Conservation (phyloP, 2,797 vertebrate genomes). For the Aulostomus chinensis region DNA sequence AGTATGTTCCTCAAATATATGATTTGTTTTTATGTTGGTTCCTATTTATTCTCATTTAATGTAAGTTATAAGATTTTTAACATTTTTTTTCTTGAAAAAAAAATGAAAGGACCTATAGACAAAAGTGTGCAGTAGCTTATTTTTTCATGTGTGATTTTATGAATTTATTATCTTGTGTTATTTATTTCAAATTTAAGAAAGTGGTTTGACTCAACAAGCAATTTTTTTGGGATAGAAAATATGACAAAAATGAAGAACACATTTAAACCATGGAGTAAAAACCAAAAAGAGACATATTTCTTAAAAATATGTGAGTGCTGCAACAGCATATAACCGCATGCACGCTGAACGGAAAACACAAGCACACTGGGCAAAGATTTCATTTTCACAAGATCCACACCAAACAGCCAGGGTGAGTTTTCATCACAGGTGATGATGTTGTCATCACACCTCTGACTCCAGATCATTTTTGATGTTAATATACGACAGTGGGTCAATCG, state of each 20-base stretch:
- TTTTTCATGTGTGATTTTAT: no score
- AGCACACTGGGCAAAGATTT: constrained; percentile 68
- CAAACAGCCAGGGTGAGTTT: constrained; percentile 44
- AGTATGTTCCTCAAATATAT: no score
- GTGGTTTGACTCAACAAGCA: constrained; percentile 15
- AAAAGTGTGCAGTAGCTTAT: no score
- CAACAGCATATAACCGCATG: constrained; percentile 44
- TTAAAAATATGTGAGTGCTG: constrained; percentile 59
- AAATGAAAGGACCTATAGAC: no score
- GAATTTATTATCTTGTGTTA: no score
- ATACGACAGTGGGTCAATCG: constrained; percentile 26
- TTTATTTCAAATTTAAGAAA: background rate
- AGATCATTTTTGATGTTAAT: constrained; percentile 36
- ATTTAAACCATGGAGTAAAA: constrained; percentile 27
- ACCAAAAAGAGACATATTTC: constrained; percentile 47
- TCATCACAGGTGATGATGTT: constrained; percentile 30
- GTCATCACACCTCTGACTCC: constrained; percentile 14
- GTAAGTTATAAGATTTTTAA: no score
- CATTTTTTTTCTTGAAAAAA: background rate
- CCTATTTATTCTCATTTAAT: no score
- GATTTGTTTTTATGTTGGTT: no score
- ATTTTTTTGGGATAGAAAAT: constrained; percentile 15
- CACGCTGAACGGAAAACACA: constrained; percentile 50
- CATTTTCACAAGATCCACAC: constrained; percentile 76
- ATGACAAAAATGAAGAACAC: constrained; percentile 18